Conservation (phyloP, 2,888 invertebrate genomes). For the Amblyjoppa fuscipennis region DNA sequence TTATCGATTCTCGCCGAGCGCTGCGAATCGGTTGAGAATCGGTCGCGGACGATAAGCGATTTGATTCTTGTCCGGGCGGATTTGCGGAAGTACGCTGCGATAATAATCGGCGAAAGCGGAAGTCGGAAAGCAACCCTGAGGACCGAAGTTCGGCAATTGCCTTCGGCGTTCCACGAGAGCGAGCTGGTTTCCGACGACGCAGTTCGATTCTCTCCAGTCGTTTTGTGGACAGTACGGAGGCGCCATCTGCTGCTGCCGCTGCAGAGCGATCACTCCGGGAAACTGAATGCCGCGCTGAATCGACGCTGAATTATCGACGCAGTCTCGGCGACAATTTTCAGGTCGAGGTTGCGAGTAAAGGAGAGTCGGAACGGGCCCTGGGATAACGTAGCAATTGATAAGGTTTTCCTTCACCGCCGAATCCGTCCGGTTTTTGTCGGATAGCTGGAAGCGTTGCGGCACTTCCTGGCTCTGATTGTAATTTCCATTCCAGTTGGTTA, state of each 20-base stretch:
- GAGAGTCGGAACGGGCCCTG: not conserved
- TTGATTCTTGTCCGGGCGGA: not conserved
- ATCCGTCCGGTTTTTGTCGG: not conserved
- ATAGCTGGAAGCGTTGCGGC: not conserved
- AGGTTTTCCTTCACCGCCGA: not conserved
- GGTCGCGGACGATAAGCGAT: conserved; percentile 20
- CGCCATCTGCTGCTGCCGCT: not conserved
- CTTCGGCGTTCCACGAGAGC: not conserved
- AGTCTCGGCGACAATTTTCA: conserved; percentile 6
- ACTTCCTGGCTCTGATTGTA: not conserved
- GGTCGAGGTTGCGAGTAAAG: not conserved
- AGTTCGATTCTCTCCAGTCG: conserved; percentile 22
- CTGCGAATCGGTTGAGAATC: conserved; percentile 33
- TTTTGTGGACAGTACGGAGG: conserved; percentile 1
- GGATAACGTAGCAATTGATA: not conserved
- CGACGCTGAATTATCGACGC: not conserved
- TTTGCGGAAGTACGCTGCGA: not conserved
- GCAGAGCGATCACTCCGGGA: not conserved
- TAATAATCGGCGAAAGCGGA: conserved; percentile 55
- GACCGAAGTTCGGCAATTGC: not conserved
- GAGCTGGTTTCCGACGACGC: not conserved
- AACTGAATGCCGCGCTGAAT: not conserved
- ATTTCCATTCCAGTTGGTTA: conserved; percentile 32
- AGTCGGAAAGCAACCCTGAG: conserved; percentile 22
- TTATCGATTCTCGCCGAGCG: not conserved